Percentiles rank a stretch among this genome's conserved stretches.
These are phyloP conservation scores for Argopecten irradians DNA, from an alignment of 1,140 invertebrate genomes.

Conservation along the genomic window DNA sequence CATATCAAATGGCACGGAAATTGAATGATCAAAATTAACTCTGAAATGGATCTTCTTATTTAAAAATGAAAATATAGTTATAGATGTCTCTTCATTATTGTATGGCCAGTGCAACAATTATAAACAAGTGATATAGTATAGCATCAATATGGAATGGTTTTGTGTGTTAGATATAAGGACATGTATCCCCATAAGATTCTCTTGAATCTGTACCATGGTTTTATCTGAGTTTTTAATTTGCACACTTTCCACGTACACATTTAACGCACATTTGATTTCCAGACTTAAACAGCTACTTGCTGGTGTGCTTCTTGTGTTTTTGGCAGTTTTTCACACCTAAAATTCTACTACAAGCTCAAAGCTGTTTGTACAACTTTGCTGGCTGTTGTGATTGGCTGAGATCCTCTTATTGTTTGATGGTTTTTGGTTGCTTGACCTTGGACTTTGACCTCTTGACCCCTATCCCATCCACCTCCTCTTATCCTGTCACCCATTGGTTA, in stretches of 20 bases:
- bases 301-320: not conserved
- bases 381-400: constrained; percentile 15
- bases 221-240: not conserved
- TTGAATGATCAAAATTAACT: too few relatives aligned
- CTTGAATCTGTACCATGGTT: not conserved
- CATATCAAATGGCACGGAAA: too few relatives aligned
- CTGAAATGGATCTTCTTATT: too few relatives aligned
- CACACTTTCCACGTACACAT: not conserved
- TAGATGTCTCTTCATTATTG: too few relatives aligned
- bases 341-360: not conserved
- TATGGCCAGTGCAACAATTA: too few relatives aligned
- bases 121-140: too few relatives aligned
- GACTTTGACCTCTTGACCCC: not conserved
- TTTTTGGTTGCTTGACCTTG: not conserved
- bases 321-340: not conserved
- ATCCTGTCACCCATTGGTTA: constrained; percentile 6
- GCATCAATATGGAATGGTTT: too few relatives aligned
- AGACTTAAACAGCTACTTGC: not conserved
- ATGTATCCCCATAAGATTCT: too few relatives aligned
- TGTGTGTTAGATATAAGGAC: too few relatives aligned
- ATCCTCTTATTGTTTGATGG: constrained; percentile 7
- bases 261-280: constrained; percentile 7
- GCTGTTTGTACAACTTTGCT: not conserved
- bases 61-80: too few relatives aligned
- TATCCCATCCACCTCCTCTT: not conserved